Evolutionary conservation across 2,888 invertebrate genomes (phyloP), one percentile per base, ranked within the genome.

Genomic region (Tenthredo notha): DNA sequence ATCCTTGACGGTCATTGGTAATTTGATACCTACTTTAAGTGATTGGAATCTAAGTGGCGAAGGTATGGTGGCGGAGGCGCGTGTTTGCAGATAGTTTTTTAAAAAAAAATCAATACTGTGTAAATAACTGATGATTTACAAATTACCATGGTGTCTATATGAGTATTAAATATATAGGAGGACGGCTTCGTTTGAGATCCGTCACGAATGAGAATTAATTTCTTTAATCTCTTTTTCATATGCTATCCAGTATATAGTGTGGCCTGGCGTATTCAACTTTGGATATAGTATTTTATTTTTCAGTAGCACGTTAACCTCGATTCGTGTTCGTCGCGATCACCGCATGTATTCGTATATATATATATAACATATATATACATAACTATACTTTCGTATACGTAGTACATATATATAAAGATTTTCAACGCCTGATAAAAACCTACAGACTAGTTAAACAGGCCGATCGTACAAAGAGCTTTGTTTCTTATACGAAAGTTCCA

Each of bases 281-380:
- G 50, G 29, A 5, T 77, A 54, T 15, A 1, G 50, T 50, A 33
- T 29, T 54, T 77, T 47, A 77, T 77, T 77, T 74, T 77, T 77
- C 77, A 77, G 77, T 77, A 77, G 77, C 77, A 77, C 77, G 77
- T 77, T 77, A 47, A 50, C 50, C 77, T 77, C 77, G 77, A 54
- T 77, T 77, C 50, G 50, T 77, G 29, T 77, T 54, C 77, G 77
- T 77, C 40, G 43, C 43, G 43, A 74, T 29, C 77, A 77, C 29
- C 50, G 18, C 33, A 29, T 54, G 33, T 77, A 54, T 7, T 21
- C 50, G 77, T 29, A 25, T 50, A 67, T 29, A 37, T 75, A 67
- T 29, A 33, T 33, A 33, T 33, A 33, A 1, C n/a, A n/a, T n/a
- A n/a, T n/a, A n/a, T n/a, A n/a, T n/a, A n/a, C n/a, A n/a, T 33